Evolutionary conservation across 2,113 vertebrate genomes (phyloP).

Genomic region (Eolophus roseicapilla): DNA sequence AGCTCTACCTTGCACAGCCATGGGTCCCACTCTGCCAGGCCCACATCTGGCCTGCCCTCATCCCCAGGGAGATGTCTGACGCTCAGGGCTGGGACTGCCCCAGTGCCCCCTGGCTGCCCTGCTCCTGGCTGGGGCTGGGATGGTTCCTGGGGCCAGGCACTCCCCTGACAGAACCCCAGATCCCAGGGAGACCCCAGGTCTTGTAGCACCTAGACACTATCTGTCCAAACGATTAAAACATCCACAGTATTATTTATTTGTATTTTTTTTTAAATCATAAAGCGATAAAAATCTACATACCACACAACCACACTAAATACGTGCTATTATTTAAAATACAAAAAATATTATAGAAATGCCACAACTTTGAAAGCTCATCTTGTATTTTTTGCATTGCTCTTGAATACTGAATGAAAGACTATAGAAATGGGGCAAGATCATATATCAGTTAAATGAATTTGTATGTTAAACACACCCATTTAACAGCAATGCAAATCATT

Average conservation of each 20-base stretch:
- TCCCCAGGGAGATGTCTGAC: too few species aligned
- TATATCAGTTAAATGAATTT: neutral
- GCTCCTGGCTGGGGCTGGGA: neutral
- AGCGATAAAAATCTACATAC: neutral
- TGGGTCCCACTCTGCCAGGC: fast-evolving
- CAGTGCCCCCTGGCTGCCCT: fast-evolving
- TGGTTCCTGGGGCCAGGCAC: too few species aligned
- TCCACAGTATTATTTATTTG: neutral
- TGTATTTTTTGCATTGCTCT: neutral
- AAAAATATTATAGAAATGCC: neutral
- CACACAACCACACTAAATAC: neutral
- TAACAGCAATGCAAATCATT: neutral
- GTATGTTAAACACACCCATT: neutral
- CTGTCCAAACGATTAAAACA: neutral
- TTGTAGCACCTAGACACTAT: neutral
- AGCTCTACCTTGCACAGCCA: neutral
- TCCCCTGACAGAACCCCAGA: fast-evolving
- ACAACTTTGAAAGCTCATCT: neutral
- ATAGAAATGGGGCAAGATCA: neutral
- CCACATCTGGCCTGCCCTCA: fast-evolving
- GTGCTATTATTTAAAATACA: neutral
- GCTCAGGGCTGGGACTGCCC: fast-evolving
- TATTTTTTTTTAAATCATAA: neutral
- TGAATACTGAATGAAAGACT: neutral
- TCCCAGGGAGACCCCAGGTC: neutral